A percentile compares a stretch with the other conserved stretches of the same genome.
These are phyloP conservation scores for Calonectris borealis DNA, from an alignment of 2,113 vertebrate species.

Conservation along the genomic window DNA sequence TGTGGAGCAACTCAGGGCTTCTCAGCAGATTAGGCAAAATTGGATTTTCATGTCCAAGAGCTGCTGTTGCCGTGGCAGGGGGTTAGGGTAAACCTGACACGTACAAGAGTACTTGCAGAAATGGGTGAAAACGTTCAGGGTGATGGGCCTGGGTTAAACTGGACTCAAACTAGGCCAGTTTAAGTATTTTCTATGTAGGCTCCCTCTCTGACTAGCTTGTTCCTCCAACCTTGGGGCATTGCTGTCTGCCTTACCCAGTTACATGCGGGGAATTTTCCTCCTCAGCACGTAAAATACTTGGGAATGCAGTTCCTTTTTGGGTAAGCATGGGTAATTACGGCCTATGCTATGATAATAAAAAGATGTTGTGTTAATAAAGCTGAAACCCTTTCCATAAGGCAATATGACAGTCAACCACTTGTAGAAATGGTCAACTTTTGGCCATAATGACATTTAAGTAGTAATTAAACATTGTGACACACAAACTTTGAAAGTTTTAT, in stretches of 20 bases:
- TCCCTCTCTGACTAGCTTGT: neutral
- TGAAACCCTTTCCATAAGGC: neutral
- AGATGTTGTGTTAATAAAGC: slow-evolving; percentile 20
- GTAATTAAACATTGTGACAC: neutral
- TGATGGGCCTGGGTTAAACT: neutral
- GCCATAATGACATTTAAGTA: neutral
- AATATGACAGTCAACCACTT: neutral
- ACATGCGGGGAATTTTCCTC: neutral
- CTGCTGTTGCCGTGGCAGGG: neutral
- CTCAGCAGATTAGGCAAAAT: neutral
- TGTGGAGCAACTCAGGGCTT: neutral
- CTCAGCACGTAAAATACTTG: neutral
- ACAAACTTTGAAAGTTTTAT: neutral
- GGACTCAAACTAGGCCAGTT: neutral
- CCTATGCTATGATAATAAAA: neutral
- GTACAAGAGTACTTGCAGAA: neutral
- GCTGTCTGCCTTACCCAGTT: neutral
- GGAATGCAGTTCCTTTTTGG: neutral
- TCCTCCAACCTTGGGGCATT: neutral
- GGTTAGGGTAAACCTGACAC: neutral
- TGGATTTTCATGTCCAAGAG: neutral
- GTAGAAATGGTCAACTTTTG: neutral
- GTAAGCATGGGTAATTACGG: slow-evolving; percentile 21
- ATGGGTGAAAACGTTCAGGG: neutral
- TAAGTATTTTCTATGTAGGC: neutral